Percentiles rank a stretch among this genome's conserved stretches.
phyloP scores from a whole-genome alignment of 2,888 invertebrate genomes.

The Lasioglossum leucozonium region DNA sequence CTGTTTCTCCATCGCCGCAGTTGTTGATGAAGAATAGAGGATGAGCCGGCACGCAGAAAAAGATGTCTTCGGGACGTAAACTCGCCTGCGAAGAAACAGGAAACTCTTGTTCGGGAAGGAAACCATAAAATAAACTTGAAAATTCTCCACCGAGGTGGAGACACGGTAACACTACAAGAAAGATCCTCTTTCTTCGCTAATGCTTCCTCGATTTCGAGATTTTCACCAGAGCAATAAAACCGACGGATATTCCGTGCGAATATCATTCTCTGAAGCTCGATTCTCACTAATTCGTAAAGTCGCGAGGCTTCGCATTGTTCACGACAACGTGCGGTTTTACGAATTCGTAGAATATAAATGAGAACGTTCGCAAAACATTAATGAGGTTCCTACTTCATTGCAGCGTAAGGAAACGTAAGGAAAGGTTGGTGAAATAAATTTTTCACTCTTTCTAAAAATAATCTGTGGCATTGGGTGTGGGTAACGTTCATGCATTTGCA shows the following conservation, averaged over 20 bases:
- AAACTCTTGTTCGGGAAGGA: background rate
- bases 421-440: background rate
- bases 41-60: background rate
- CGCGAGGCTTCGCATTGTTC: background rate
- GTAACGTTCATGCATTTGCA: background rate
- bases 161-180: background rate
- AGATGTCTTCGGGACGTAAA: background rate
- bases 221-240: background rate
- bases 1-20: background rate
- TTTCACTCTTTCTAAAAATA: background rate
- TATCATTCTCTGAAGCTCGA: background rate
- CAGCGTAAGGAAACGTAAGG: background rate
- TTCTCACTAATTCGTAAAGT: background rate
- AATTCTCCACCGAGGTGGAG: background rate
- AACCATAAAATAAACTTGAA: conserved; percentile 3
- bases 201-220: background rate
- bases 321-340: background rate
- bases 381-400: background rate
- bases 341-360: background rate
- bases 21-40: background rate
- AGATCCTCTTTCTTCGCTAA: background rate
- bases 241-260: background rate
- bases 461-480: background rate
- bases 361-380: background rate
- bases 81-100: background rate